Base-by-base conservation (phyloP, 2,797 vertebrate genomes). In the Sebastolobus altivelis region DNA sequence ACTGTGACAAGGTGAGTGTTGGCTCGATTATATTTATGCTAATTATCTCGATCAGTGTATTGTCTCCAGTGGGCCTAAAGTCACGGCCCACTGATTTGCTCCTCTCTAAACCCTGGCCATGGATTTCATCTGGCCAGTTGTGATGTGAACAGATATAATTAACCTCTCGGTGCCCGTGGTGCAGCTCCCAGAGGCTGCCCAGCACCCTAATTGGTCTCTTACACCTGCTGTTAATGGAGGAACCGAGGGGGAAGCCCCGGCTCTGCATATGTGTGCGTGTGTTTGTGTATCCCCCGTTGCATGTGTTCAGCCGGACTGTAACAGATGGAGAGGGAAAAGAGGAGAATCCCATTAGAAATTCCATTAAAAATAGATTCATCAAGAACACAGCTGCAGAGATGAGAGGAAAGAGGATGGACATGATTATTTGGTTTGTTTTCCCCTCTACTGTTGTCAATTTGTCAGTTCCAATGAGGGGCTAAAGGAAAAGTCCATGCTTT, bases 281-380 rank as follows among this genome's bases (percentile, higher is more conserved):
- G 27, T 20, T 43, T 60, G 33, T 62, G 55, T 56, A 43, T 65
- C 22, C 59, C 67, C 29, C 38, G 4, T 65, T 56, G 79, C 72
- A 74, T 75, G 63, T 61, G 55, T 78, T 77, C 72, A 79, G 33
- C 16, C 22, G 16, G 71, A 59, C 58, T 83, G 61, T 75, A 85
- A 85, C 92, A 94, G 90, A 94, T 92, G 92, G 89, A 72, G 65
- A 82, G 74, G 72, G 65, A 75, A 43, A 74, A 58, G 69, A 59
- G 49, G 78, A 77, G 76, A 83, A 72, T 77, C 86, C 79, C 87
- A 85, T 91, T 87, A 90, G 83, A 87, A 74, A 91, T 85, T 70
- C 75, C 80, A 93, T 90, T 88, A 91, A 89, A 92, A 85, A 91
- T 89, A 81, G 59, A 93, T 93, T 76, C 35, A 89, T 89, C 70